Conservation (phyloP, 2,797 vertebrate genomes). For the Fundulus diaphanus region DNA sequence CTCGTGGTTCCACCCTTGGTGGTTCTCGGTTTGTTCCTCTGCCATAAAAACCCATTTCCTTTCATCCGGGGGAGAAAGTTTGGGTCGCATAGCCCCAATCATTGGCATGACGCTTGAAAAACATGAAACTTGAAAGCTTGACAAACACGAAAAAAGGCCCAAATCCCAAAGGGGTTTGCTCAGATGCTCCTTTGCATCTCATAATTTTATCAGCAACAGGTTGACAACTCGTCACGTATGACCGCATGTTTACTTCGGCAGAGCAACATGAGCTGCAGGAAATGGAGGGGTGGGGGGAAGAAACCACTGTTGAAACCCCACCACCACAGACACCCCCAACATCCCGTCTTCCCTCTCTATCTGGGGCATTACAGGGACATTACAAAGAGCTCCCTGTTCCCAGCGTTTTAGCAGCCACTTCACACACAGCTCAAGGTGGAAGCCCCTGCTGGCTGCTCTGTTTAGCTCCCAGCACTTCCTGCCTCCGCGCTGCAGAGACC, state of each 20-base stretch:
- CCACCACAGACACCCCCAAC: conserved; percentile 1
- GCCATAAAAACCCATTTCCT: not conserved
- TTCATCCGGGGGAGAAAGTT: not conserved
- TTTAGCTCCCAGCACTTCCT: conserved; percentile 46
- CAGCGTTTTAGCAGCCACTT: conserved; percentile 85
- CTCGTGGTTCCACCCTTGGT: not conserved
- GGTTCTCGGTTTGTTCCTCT: not conserved
- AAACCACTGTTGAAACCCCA: conserved; percentile 6
- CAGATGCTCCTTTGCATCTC: not conserved
- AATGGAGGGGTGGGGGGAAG: too few relatives aligned
- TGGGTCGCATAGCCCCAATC: not conserved
- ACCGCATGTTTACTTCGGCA: not conserved
- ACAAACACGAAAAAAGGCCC: not conserved
- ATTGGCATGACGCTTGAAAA: too few relatives aligned
- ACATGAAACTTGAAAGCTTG: too few relatives aligned
- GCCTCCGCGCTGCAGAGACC: conserved; percentile 21
- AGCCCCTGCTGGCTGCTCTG: conserved; percentile 42
- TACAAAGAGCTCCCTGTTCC: conserved; percentile 78
- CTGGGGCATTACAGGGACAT: conserved; percentile 44
- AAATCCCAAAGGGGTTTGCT: not conserved
- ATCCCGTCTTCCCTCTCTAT: conserved; percentile 23
- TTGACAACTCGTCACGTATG: not conserved
- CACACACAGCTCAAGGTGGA: conserved; percentile 78
- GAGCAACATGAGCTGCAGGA: conserved; percentile 14
- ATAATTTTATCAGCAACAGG: not conserved